Base-by-base conservation (phyloP, 2,888 invertebrate species). In the Diadromus collaris region DNA sequence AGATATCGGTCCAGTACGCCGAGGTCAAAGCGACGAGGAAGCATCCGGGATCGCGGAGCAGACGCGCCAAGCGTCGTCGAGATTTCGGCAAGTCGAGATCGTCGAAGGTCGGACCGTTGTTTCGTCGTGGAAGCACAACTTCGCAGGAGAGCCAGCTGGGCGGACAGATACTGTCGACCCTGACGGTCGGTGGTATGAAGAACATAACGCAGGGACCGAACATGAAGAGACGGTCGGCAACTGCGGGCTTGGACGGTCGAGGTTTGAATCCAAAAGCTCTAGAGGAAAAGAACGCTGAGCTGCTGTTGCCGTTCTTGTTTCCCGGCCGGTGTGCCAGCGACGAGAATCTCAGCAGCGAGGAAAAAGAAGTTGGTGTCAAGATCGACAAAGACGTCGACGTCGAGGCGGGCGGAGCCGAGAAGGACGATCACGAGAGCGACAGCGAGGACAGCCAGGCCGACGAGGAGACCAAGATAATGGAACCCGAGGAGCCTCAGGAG, bases 71-170 rank as follows among this genome's bases (percentile, higher is more conserved):
- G 88, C 86, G 81, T 88, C 92, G 83, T 88, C 90, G 80, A 83
- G 89, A 88, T 86, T 92, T 51, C 64, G 87, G 85, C 83, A 93
- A 84, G 91, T 92, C 86, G 9, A 83, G 88, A 71, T 85, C 86
- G 5, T 79, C 83, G 27, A 84, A 85, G 27, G 87, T 89, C 0
- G 90, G 90, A 2, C 89, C 91, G 2, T 56, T 90, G 1, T 88
- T 90, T 60, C 85, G 91, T 41, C 86, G 91, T 63, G 95, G 95
- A 64, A 96, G 96, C 88, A 95, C 95, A 56, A 95, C 96, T 0
- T 96, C 96, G 16, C 93, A 96, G 44, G 97, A 97, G 88, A 96
- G 96, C 84, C 96, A 96, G 89, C 92, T 95, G n/a, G 94, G 94
- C 67, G 92, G 94, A 46, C 95, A 95, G 87, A 93, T 95, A 89